A percentile compares a stretch with the other conserved stretches of the same genome.
These are phyloP conservation scores for Hemitrygon akajei DNA, from an alignment of 2,797 vertebrate genomes.

Conservation along the genomic window DNA sequence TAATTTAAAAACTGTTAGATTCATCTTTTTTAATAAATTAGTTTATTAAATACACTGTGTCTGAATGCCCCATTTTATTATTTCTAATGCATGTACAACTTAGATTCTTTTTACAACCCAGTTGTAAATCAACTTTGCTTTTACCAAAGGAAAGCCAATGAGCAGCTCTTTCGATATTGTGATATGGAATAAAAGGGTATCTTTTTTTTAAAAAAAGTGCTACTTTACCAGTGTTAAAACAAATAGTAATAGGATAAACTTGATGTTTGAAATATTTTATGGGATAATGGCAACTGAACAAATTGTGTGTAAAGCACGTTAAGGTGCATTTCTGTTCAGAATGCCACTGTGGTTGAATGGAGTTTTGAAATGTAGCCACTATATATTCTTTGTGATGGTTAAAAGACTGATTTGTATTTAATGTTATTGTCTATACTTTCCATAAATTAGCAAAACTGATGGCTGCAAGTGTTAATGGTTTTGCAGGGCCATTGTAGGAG, in stretches of 20 bases:
- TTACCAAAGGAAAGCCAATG: not conserved
- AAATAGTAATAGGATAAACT: not conserved
- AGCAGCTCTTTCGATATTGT: not conserved
- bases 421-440: not conserved
- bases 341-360: slow-evolving; percentile 1
- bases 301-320: not conserved
- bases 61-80: slow-evolving; percentile 1
- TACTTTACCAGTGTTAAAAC: not conserved
- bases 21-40: not conserved
- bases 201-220: not conserved
- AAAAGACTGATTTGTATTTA: not conserved
- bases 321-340: not conserved
- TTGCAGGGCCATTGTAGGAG: not conserved
- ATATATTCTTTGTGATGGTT: not conserved
- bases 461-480: not conserved
- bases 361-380: not conserved
- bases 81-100: not conserved
- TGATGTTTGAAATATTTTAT: not conserved
- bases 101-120: not conserved
- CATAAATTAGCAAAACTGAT: not conserved
- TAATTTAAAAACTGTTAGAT: not conserved
- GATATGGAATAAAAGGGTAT: not conserved
- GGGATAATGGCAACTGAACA: not conserved
- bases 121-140: not conserved
- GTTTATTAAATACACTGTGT: not conserved